Conservation (phyloP, 2,113 vertebrate species). For the Caloenas nicobarica region DNA sequence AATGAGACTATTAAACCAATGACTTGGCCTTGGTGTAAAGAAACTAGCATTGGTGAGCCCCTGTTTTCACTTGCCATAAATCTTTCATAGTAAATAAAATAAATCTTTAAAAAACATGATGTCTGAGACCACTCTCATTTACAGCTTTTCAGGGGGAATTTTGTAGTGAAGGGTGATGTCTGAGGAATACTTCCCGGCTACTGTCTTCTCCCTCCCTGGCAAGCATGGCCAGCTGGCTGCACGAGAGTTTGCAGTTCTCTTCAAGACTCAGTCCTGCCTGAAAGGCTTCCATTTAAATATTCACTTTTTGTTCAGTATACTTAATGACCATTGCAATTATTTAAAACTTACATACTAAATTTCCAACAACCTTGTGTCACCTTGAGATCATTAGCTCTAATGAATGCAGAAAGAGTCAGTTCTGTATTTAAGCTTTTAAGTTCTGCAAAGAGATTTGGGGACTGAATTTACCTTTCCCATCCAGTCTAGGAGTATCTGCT, state of each 20-base stretch:
- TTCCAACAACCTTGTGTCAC: not conserved
- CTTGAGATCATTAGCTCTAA: not conserved
- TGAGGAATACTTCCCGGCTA: not conserved
- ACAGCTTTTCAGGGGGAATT: not conserved
- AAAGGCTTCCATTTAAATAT: not conserved
- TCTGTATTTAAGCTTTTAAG: not conserved
- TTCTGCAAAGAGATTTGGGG: not conserved
- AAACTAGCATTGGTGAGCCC: not conserved
- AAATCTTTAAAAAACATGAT: not conserved
- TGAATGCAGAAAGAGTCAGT: not conserved
- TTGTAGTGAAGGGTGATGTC: not conserved
- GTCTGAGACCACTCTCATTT: not conserved
- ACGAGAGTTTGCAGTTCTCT: not conserved
- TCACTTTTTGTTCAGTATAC: not conserved
- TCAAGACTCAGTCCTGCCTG: not conserved
- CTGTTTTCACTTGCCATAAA: not conserved
- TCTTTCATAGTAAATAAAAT: not conserved
- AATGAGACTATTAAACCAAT: not conserved
- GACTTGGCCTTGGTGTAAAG: not conserved
- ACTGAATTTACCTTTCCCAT: not conserved
- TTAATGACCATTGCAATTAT: not conserved
- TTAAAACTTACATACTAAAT: not conserved
- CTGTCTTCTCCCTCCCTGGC: not conserved
- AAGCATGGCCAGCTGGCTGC: not conserved
- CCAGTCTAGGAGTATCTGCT: not conserved